Conservation (phyloP, 1,140 invertebrate genomes). For the Rhysida immarginata region DNA sequence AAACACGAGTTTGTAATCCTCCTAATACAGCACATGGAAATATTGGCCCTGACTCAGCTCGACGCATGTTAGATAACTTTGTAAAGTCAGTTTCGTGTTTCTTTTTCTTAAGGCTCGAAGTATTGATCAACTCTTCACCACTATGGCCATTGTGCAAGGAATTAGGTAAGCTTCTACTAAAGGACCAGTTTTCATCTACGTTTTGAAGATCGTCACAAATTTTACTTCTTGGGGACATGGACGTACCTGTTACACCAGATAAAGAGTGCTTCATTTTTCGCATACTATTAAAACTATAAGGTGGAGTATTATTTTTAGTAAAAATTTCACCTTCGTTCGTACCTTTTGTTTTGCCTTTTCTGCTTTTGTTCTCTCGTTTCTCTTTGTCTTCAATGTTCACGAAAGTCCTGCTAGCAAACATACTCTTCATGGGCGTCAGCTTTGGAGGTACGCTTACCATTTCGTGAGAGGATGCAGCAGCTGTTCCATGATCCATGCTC, state of each 20-base stretch:
- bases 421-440: slow-evolving; percentile 44
- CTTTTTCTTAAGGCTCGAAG: no score
- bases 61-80: background rate
- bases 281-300: slow-evolving; percentile 18
- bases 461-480: background rate
- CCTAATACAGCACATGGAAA: background rate
- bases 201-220: slow-evolving; percentile 3
- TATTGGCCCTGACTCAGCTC: background rate
- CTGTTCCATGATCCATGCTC: background rate
- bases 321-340: slow-evolving; percentile 10
- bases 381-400: slow-evolving; percentile 44
- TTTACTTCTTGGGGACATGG: background rate
- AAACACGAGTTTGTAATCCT: background rate
- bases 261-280: slow-evolving; percentile 39
- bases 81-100: background rate
- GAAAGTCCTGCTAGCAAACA: slow-evolving; percentile 61
- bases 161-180: slow-evolving; percentile 59
- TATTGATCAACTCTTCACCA: slow-evolving; percentile 13
- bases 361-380: slow-evolving; percentile 41
- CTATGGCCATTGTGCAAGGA: slow-evolving; percentile 46
- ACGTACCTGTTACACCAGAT: slow-evolving; percentile 42
- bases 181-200: slow-evolving; percentile 34
- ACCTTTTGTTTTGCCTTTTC: slow-evolving; percentile 9
- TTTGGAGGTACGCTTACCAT: slow-evolving; percentile 32
- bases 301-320: slow-evolving; percentile 5